Conservation (phyloP, 2,113 vertebrate genomes). For the Sialia sialis region DNA sequence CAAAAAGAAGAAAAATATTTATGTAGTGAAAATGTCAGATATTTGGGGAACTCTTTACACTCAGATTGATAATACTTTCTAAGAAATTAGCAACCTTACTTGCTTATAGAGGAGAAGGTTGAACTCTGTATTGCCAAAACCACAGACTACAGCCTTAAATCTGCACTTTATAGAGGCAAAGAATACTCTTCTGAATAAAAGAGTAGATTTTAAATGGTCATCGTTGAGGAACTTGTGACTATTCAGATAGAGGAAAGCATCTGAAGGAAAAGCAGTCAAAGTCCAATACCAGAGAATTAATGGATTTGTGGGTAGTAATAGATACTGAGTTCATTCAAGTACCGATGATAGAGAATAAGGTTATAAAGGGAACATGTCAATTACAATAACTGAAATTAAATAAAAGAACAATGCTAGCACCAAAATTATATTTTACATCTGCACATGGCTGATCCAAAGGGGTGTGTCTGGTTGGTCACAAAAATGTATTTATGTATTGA, state of each 20-base stretch:
- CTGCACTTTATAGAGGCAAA: background rate
- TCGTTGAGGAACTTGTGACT: background rate
- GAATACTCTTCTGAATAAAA: background rate
- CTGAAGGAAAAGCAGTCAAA: background rate
- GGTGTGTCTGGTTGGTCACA: background rate
- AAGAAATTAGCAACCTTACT: background rate
- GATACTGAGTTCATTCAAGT: background rate
- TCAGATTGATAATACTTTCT: background rate
- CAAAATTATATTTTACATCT: background rate
- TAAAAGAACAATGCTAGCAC: background rate
- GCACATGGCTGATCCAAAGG: background rate
- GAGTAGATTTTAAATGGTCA: background rate
- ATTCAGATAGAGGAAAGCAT: background rate
- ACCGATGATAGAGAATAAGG: background rate
- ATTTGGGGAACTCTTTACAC: background rate
- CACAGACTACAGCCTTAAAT: background rate
- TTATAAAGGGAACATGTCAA: background rate
- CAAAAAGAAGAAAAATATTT: background rate
- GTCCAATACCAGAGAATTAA: background rate
- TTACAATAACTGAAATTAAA: background rate
- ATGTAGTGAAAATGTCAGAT: background rate
- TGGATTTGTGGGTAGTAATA: background rate
- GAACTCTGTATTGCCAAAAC: background rate
- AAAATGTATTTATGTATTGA: background rate
- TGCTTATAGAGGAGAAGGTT: background rate